phyloP scores from a whole-genome alignment of 2,113 vertebrate species.

The Paramisgurnus dabryanus region DNA sequence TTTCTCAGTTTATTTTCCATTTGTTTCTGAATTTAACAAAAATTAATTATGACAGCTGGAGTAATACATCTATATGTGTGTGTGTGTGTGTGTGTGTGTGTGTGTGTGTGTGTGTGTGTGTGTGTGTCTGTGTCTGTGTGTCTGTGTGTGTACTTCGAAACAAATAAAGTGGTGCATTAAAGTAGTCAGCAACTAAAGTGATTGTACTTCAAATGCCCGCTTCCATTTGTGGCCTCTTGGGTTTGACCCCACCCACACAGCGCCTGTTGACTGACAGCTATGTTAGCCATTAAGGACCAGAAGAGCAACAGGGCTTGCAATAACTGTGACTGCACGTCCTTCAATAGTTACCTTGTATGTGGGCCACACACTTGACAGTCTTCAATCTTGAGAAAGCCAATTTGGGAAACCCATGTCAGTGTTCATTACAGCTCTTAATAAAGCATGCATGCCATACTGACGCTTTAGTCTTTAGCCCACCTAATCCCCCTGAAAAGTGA shows the following conservation, averaged over 20 bases:
- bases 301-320: constrained; percentile 42
- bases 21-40: not conserved
- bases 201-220: constrained; percentile 7
- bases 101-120: not conserved
- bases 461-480: constrained; percentile 20
- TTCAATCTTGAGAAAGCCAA: constrained; percentile 62
- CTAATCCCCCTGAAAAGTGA: not conserved
- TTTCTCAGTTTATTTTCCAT: too few relatives aligned
- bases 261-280: constrained; percentile 51
- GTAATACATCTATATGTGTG: too few relatives aligned
- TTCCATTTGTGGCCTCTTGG: constrained; percentile 42
- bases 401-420: constrained; percentile 64
- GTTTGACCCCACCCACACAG: constrained; percentile 50
- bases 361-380: constrained; percentile 41
- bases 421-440: constrained; percentile 75
- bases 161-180: not conserved
- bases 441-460: constrained; percentile 24
- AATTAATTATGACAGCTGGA: constrained; percentile 1
- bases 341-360: constrained; percentile 25
- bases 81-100: not conserved
- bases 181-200: constrained; percentile 11
- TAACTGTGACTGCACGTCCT: not conserved
- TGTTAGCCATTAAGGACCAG: constrained; percentile 39
- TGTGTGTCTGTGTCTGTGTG: not conserved
- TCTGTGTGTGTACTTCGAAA: not conserved